Conservation (phyloP, 2,888 invertebrate genomes). For the Phanerotoma sp. region DNA sequence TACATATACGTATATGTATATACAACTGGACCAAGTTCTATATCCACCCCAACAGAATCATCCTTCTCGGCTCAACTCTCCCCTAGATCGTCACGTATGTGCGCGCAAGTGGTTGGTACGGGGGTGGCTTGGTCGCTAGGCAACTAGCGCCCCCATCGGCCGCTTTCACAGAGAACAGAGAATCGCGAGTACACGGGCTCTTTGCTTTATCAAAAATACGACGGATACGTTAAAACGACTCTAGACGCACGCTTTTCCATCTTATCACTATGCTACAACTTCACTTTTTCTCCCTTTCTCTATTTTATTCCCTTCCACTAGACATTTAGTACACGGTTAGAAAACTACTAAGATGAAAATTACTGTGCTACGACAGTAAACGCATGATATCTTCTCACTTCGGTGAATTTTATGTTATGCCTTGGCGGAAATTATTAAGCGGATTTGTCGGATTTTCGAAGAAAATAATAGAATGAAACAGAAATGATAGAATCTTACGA, state of each 20-base stretch:
- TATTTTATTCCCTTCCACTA: conserved; percentile 62
- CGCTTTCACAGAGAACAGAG: conserved; percentile 24
- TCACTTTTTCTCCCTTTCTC: neutral
- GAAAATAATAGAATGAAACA: too few relatives aligned
- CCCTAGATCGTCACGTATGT: conserved; percentile 24
- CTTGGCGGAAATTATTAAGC: too few relatives aligned
- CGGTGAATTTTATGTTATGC: too few relatives aligned
- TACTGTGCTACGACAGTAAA: too few relatives aligned
- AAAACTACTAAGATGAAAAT: too few relatives aligned
- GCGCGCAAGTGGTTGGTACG: conserved; percentile 24
- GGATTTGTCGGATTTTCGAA: too few relatives aligned
- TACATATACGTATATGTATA: too few relatives aligned
- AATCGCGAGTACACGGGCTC: conserved; percentile 21
- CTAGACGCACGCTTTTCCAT: neutral
- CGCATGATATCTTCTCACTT: too few relatives aligned
- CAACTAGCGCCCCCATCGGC: conserved; percentile 41
- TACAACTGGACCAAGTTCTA: conserved; percentile 1
- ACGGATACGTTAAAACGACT: neutral
- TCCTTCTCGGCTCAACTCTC: conserved; percentile 1
- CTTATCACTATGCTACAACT: neutral
- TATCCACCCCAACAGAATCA: neutral
- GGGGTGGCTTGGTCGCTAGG: conserved; percentile 21
- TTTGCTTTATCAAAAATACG: conserved; percentile 7
- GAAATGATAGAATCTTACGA: too few relatives aligned
- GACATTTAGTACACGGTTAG: too few relatives aligned